Evolutionary conservation across 2,113 vertebrate species (phyloP).

Genomic region (Elanoides forficatus): DNA sequence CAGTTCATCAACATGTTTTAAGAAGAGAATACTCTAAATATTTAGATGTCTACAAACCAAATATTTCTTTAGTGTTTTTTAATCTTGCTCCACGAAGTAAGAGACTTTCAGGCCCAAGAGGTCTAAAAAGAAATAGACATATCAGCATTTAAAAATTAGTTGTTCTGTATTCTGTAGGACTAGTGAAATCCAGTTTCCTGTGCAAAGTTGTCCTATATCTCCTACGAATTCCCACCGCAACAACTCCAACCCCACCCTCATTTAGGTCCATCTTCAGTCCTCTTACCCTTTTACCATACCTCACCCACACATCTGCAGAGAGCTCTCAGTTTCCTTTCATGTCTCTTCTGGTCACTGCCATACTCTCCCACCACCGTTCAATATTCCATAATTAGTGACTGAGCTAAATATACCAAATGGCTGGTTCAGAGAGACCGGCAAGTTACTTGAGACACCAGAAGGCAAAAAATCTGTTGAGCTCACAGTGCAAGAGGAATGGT

Average conservation of each 20-base stretch:
- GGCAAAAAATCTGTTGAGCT: background rate
- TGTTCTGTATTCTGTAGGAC: background rate
- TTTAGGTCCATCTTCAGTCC: background rate
- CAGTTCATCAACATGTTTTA: background rate
- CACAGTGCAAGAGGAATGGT: background rate
- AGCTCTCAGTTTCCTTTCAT: background rate
- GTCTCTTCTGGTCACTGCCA: background rate
- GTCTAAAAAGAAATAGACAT: conserved; percentile 74
- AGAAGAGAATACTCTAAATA: conserved; percentile 19
- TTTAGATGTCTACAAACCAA: conserved; percentile 80
- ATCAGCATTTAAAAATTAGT: background rate
- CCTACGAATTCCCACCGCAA: background rate
- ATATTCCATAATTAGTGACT: background rate
- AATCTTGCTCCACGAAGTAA: conserved; percentile 95
- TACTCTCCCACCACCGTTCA: background rate
- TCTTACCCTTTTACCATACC: background rate
- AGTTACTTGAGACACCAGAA: background rate
- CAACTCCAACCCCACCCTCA: background rate
- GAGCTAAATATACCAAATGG: background rate
- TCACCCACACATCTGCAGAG: background rate
- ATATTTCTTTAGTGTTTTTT: conserved; percentile 99
- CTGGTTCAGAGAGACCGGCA: background rate
- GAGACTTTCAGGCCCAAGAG: conserved; percentile 93
- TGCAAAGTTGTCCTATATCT: background rate
- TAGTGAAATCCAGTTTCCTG: background rate